Base-by-base conservation (phyloP, 2,113 vertebrate species). In the Psittacula cyanocephala region DNA sequence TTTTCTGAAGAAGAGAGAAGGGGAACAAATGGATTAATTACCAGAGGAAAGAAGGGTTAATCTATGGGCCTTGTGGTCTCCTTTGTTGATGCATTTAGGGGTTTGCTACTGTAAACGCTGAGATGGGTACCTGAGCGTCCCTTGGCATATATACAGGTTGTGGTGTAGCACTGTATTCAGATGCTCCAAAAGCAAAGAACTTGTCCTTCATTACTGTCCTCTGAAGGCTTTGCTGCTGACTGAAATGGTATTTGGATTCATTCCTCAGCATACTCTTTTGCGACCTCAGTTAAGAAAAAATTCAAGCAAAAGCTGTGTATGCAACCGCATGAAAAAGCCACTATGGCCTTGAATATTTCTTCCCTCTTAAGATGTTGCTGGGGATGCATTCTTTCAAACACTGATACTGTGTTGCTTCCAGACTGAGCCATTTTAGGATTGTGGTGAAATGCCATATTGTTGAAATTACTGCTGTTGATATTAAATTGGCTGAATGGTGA, bases 381-480 rank as follows among this genome's bases (percentile, higher is more conserved):
- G 86, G 72, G 70, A 95, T 0, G 16, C 86, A 87, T 96, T 96
- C 91, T 84, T 96, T 84, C 49, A 75, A 76, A 76, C 1, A 6
- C 59, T 87, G 88, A 94, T 81, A 39, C 22, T 92, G 81, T 3
- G 29, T 44, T 76, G 25, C 74, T 93, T 86, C 84, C 91, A 94
- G 96, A 63, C 81, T 47, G 64, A 96, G 83, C 86, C 93, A 59
- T 96, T 96, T 96, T 91, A 80, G 70, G 81, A 65, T 89, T 97
- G 96, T 95, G 94, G 93, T 94, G 96, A 92, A 93, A 67, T 92
- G 92, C 82, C 96, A 95, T 97, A 95, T 93, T 97, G 95, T 96
- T 96, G 92, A 95, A 96, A 96, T 96, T 96, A 97, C 91, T 44
- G 88, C 96, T 96, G 92, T 94, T 97, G 95, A 96, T 97, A 93